These are phyloP conservation scores for Vanessa atalanta DNA, from an alignment of 1,140 invertebrate species.

Conservation along the genomic window DNA sequence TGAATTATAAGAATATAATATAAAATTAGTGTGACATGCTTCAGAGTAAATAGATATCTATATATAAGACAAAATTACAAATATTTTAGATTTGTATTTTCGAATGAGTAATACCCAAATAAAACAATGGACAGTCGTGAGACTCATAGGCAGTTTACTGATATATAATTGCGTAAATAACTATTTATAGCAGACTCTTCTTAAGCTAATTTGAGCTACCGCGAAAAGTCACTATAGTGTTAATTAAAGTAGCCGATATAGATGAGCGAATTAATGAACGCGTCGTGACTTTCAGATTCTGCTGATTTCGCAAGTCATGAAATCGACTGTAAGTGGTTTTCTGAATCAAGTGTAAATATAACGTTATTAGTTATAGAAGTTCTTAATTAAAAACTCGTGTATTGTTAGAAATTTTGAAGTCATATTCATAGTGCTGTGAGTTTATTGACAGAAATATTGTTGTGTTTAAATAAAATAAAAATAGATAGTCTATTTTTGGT, in stretches of 20 bases:
- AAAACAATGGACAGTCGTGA: too few species aligned
- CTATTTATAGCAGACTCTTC: not conserved
- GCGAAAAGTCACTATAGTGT: constrained; percentile 27
- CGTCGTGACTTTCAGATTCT: constrained; percentile 36
- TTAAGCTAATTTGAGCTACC: not conserved
- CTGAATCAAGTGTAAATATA: constrained; percentile 29
- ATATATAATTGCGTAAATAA: not conserved
- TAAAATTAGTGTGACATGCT: too few species aligned
- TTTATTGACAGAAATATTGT: not conserved
- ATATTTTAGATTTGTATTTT: too few species aligned
- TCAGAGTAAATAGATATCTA: too few species aligned
- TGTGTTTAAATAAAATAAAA: not conserved
- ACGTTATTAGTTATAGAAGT: constrained; percentile 14
- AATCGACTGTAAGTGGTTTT: constrained; percentile 36
- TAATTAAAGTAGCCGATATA: constrained; percentile 43
- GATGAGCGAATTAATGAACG: constrained; percentile 48
- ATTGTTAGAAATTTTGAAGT: constrained; percentile 14
- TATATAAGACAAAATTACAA: too few species aligned
- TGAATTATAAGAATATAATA: too few species aligned
- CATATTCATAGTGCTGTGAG: constrained; percentile 1
- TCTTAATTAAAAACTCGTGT: constrained; percentile 33
- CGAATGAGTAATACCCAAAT: too few species aligned
- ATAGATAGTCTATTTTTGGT: too few species aligned
- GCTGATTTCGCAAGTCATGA: constrained; percentile 40
- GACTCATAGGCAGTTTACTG: not conserved